phyloP scores from a whole-genome alignment of 2,797 vertebrate genomes.

The Oceanodroma leucorhoa region DNA sequence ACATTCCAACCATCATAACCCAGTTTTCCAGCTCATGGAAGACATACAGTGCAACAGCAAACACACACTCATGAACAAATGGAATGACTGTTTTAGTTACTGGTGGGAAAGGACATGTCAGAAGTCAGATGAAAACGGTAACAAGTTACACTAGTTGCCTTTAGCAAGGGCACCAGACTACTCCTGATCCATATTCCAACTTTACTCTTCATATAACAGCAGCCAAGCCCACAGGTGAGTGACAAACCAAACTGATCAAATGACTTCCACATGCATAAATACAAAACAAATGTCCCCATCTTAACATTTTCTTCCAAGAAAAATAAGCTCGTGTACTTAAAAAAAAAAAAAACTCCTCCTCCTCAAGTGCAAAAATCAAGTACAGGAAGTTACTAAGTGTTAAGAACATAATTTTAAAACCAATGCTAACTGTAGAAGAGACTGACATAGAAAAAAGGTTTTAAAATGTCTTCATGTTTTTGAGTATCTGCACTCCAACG shows the following conservation, averaged over 20 bases:
- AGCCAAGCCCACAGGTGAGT: background rate
- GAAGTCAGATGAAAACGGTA: background rate
- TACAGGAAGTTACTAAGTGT: background rate
- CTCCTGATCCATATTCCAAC: background rate
- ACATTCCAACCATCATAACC: slow-evolving; percentile 3
- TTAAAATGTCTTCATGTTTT: background rate
- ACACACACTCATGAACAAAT: background rate
- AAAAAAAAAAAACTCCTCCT: background rate
- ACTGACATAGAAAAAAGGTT: background rate
- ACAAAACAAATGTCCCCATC: background rate
- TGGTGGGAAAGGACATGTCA: background rate
- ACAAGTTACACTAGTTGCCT: background rate
- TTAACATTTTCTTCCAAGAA: background rate
- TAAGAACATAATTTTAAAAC: background rate
- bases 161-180: background rate
- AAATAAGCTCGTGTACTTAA: background rate
- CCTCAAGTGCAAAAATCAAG: background rate
- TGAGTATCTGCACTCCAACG: background rate
- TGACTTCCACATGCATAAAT: background rate
- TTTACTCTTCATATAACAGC: background rate
- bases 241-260: background rate
- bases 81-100: background rate
- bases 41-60: background rate
- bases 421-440: background rate
- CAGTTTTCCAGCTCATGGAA: background rate